phyloP scores from a whole-genome alignment of 2,113 vertebrate genomes.

The Toxotes jaculatrix region DNA sequence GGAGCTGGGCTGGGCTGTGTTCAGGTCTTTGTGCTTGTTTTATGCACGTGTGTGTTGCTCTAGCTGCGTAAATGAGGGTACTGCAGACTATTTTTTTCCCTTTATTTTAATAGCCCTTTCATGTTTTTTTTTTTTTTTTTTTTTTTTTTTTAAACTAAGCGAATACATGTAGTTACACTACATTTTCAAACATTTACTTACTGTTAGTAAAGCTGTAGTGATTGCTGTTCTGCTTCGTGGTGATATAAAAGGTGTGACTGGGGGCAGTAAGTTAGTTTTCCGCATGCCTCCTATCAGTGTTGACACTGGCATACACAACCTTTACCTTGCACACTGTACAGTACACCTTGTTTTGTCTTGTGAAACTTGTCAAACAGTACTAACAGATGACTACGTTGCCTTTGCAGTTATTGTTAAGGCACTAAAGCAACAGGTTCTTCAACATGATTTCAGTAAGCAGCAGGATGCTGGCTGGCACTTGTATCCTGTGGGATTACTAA shows the following conservation, averaged over 20 bases:
- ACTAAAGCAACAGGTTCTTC: slow-evolving; percentile 29
- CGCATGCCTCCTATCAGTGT: not conserved
- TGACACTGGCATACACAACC: not conserved
- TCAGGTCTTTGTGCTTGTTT: slow-evolving; percentile 15
- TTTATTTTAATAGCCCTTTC: not conserved
- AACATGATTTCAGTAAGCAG: not conserved
- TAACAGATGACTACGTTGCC: not conserved
- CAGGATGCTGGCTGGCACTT: slow-evolving; percentile 1
- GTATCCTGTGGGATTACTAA: slow-evolving; percentile 39
- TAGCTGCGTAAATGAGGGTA: not conserved
- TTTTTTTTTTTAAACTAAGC: not conserved
- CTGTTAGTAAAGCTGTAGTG: not conserved
- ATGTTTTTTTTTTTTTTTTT: not conserved
- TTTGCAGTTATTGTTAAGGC: not conserved
- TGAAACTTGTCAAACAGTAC: not conserved
- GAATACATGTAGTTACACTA: not conserved
- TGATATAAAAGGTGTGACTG: not conserved
- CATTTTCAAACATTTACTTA: not conserved
- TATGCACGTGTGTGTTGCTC: not conserved
- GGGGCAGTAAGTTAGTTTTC: not conserved
- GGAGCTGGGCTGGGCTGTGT: slow-evolving; percentile 23
- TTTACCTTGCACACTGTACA: not conserved
- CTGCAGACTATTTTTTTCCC: not conserved
- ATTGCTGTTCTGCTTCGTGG: not conserved
- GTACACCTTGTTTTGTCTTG: not conserved